Percentiles rank a stretch among this genome's conserved stretches.
These are phyloP conservation scores for Hycleus phaleratus DNA, from an alignment of 1,140 invertebrate genomes.

Conservation along the genomic window DNA sequence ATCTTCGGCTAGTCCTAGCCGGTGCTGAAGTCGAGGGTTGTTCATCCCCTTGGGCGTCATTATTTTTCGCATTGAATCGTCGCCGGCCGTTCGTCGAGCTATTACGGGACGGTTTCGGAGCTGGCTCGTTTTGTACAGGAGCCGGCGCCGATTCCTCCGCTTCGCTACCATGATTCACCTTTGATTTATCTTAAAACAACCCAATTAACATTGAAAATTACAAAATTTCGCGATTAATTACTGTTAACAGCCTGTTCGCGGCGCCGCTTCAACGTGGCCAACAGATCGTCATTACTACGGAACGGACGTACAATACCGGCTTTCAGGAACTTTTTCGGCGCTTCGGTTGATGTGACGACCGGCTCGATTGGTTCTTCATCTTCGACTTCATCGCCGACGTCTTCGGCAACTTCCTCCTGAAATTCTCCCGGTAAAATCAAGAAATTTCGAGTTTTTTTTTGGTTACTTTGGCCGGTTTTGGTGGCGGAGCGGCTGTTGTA, in stretches of 20 bases:
- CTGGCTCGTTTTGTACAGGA: conserved; percentile 11
- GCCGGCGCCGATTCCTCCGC: conserved; percentile 19
- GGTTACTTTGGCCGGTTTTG: conserved; percentile 10
- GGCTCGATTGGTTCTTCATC: conserved; percentile 41
- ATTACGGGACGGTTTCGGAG: not conserved
- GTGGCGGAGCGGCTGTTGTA: conserved; percentile 28
- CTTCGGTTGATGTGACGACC: conserved; percentile 53
- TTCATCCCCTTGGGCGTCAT: conserved; percentile 17
- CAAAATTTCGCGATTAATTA: conserved; percentile 18
- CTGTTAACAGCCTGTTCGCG: conserved; percentile 45
- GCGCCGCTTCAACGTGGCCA: conserved; percentile 60
- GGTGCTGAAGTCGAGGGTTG: conserved; percentile 24
- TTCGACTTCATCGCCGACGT: conserved; percentile 39
- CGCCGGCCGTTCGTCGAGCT: conserved; percentile 20
- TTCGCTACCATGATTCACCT: conserved; percentile 9
- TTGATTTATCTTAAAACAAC: conserved; percentile 21
- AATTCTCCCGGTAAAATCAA: not conserved
- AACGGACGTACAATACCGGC: conserved; percentile 57
- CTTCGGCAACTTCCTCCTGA: conserved; percentile 39
- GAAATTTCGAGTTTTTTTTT: not conserved
- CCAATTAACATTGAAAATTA: not conserved
- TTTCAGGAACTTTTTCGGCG: conserved; percentile 51
- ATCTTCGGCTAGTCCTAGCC: conserved; percentile 32
- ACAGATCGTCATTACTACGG: conserved; percentile 63
- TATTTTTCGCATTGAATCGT: conserved; percentile 25